phyloP scores from a whole-genome alignment of 2,113 vertebrate genomes.

The Suricata suricatta region DNA sequence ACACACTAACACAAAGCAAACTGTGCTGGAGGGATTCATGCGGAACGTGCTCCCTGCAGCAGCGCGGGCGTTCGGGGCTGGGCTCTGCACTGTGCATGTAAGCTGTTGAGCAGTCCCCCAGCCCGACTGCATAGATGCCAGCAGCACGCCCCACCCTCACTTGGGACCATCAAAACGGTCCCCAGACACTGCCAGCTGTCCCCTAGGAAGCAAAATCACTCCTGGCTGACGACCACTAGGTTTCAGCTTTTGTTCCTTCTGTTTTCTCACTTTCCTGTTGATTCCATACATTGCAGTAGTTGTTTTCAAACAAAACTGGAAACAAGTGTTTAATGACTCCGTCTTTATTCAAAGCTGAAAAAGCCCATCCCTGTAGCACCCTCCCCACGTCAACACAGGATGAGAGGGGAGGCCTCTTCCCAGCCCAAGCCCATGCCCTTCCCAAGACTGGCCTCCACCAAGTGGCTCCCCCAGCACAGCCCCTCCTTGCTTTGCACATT shows the following conservation, averaged over 20 bases:
- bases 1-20: background rate
- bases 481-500: background rate
- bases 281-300: background rate
- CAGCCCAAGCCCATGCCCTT: background rate
- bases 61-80: background rate
- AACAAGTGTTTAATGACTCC: background rate
- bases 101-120: background rate
- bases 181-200: background rate
- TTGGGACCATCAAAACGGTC: background rate
- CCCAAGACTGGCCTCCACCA: background rate
- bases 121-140: too few species aligned
- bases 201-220: background rate
- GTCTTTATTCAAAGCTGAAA: background rate
- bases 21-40: rapidly evolving
- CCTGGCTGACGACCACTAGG: background rate
- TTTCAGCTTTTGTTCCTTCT: background rate
- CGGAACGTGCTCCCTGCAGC: background rate
- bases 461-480: background rate
- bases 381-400: background rate
- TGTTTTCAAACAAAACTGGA: background rate
- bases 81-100: background rate
- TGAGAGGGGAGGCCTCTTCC: background rate
- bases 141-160: too few species aligned
- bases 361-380: too few species aligned
- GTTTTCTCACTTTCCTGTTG: background rate